Base-by-base conservation (phyloP, 2,113 vertebrate genomes). In the Phyllostomus discolor region DNA sequence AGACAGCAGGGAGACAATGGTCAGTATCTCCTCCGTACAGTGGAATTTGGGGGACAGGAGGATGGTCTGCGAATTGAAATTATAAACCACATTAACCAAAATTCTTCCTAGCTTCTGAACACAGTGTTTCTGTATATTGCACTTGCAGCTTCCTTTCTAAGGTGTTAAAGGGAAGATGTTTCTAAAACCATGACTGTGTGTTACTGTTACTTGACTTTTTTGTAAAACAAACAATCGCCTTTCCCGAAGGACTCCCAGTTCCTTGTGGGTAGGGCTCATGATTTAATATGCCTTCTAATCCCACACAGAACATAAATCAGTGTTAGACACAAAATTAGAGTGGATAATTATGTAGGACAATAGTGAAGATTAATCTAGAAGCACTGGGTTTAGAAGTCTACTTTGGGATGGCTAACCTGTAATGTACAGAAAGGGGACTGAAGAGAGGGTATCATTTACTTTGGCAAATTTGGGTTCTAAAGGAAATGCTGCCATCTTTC, bases 401-500 rank as follows among this genome's bases (percentile, higher is more conserved):
- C 67, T 89, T 38, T 38, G 70, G 67, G 43, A 80, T 35, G 35
- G 76, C 70, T 78, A 66, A 78, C 62, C 78, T 80, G 28, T 67
- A 78, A 33, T 6, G 12, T 19, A 89, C 17, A 69, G 64, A 70
- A 91, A 95, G 26, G 66, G 70, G 38, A 88, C 52, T 19, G 52
- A 88, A 78, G 41, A 90, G 43, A 46, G 28, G 52, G 38, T 48
- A 43, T 24, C 94, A 96, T 85, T 98, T 98, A 99, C 99, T 98
- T 99, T 99, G 70, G 99, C 99, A 90, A 99, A 99, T 97, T 98
- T 98, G 35, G 99, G 99, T 88, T 99, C 99, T 97, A 99, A 98
- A 3, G 99, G 99, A 97, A 99, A 99, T 79, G 98, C 99, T 10
- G 99, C 99, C 99, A 99, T 99, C 98, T 99, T 99, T 97, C 98